Evolutionary conservation across 2,797 vertebrate species (phyloP), one percentile per base, ranked within the genome.

Genomic region (Crocodylus rhombifer): DNA sequence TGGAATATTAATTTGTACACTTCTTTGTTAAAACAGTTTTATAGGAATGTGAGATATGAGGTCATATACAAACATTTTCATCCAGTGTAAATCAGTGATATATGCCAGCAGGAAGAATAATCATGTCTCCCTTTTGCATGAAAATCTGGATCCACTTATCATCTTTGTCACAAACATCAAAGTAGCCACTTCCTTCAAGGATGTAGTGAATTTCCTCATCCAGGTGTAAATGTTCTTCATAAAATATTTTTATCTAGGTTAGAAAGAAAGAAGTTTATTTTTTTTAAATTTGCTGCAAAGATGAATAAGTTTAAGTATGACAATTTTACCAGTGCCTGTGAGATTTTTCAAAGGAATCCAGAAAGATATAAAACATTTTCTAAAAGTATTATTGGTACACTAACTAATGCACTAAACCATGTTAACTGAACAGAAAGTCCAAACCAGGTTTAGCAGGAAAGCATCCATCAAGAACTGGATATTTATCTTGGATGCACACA

Each of bases 171-270:
- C 99, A 95, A 58, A 99, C 97, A 3, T 99, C 99, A 21, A 99
- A 99, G 98, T 99, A 99, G 7, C 98, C 98, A 28, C 95, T 98
- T 79, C 99, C 99, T 0, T 99, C 99, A 79, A 99, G 97, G 97
- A 99, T 96, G 97, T 99, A 99, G 79, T 99, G 99, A 95, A 99
- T 98, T 98, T 99, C 99, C 10, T 99, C 99, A 0, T 99, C 99
- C 60, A 99, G 79, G 95, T 99, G 99, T 23, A 99, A 94, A 88
- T 99, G 99, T 86, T 99, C 99, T 94, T 98, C 97, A 8, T 98
- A 99, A 96, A 99, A 99, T 83, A 97, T 98, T 96, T 98, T 99
- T 90, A 99, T 94, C 99, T 99, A 96, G 83, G 51, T 85, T 0
- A 75, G 14, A 57, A 88, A 85, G 14, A 42, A 42, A 42, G 42